Evolutionary conservation across 1,140 invertebrate genomes (phyloP), one percentile per base, ranked within the genome.

Genomic region (Drosophila lini): DNA sequence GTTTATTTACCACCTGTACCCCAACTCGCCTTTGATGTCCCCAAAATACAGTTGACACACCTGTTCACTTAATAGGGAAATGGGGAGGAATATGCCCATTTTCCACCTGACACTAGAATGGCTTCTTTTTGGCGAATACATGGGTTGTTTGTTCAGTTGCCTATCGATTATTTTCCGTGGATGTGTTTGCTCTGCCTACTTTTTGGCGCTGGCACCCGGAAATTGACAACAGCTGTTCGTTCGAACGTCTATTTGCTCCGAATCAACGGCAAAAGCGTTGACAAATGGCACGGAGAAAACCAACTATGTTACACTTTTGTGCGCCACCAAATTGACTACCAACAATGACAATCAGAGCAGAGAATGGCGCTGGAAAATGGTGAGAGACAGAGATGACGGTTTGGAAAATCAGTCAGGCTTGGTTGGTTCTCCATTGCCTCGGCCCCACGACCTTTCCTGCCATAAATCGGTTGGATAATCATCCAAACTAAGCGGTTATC

Each of bases 311-410:
- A 86, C 79, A 82, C 64, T 68, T 45, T 68, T 61, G 74, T 83
- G 69, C 47, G 64, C 82, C 77, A 61, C 58, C 31, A 82, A 82
- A 86, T 86, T 79, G 82, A 82, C 55, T 28, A 34, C 42, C 34
- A 67, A 59, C 64, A 52, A 70, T 71, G 65, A 68, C 80, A 88
- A 86, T 77, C 84, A 86, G 83, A 86, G 83, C 83, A 80, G 68
- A 63, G 78, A 74, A 42, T 52, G 62, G 34, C 36, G 47, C 22
- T 45, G 34, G 22, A 63, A 44, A 59, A 48, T 10, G 15, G 19
- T 8, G n/a, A 41, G 28, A 34, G 55, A 45, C 2, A 34, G 50
- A 55, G 8, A 48, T 45, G 42, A 5, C 19, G 5, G 34, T 31
- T 22, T 45, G 15, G 68, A 32, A 65, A 74, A 65, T 48, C 40